Evolutionary conservation across 2,888 invertebrate genomes (phyloP), one percentile per base, ranked within the genome.

Genomic region (Sipha maydis): DNA sequence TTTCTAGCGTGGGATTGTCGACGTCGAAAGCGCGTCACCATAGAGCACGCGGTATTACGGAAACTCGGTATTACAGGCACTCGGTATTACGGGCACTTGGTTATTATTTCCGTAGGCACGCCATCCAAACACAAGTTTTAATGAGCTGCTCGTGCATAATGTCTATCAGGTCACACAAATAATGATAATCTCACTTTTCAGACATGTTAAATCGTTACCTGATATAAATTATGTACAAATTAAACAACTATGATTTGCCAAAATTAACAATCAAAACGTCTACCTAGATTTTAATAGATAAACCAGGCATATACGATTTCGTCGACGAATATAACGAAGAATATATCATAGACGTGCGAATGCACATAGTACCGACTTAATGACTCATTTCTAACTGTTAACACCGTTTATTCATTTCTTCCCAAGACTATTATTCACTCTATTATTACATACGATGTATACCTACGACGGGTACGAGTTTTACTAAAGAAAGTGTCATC

Each of bases 301-400:
- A 71, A 71, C 28, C 8, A 69, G 69, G 69, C 41, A 8, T 48
- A 48, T 69, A 38, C 56, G 41, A 9, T 41, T 41, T 80, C 38
- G 19, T 19, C 4, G 11, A 41, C 80, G 28, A 69, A 80, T 19
- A 67, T 67, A 28, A 67, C n/a, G 67, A 67, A 41, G 67, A 80
- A n/a, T 80, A 38, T n/a, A n/a, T n/a, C 25, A 48, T 67, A 28
- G 61, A 25, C 25, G 61, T 7, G 61, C 61, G 4, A 41, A 8
- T 80, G n/a, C 67, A 80, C 19, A 34, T 61, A 41, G n/a, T 41
- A 31, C 61, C 61, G 25, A 38, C 25, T 19, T 69, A 80, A 80
- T 80, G 80, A 67, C 67, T 38, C 82, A 83, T 83, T 83, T 21
- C 82, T 83, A 83, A 83, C 82, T 83, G 82, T 83, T 71, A 48